Evolutionary conservation across 2,797 vertebrate genomes (phyloP), one percentile per base, ranked within the genome.

Genomic region (Anguilla anguilla): DNA sequence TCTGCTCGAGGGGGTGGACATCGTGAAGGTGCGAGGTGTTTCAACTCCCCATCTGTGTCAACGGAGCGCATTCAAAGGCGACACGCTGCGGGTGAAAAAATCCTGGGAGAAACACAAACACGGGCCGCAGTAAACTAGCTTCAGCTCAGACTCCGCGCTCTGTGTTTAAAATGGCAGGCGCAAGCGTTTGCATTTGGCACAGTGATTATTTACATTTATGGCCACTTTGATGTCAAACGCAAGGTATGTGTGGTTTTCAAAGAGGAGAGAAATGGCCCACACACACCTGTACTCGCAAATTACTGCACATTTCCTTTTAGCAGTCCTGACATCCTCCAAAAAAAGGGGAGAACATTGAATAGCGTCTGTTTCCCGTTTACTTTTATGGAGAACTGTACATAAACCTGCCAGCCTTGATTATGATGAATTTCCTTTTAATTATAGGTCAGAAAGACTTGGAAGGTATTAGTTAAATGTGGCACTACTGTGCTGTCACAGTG

Each of bases 41-140:
- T 88, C 57, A 53, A 53, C 81, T 81, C 51, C 39, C 85, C 85
- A 86, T 86, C 46, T 88, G 88, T 55, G 51, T 43, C 86, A 88
- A 86, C 57, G 83, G 31, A 84, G 35, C 1, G 85, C 72, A 84
- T 79, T 89, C 55, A 74, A 61, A 39, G 84, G 72, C 11, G 61
- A 10, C 46, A 55, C 31, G 74, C 46, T 74, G 64, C 43, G 57
- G 39, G 85, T 7, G 67, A 49, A 61, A 51, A 74, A 83, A 43
- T 31, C 39, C 39, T 7, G 53, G 17, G 39, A 22, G 17, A 64
- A 85, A 77, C 74, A 79, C 25, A 87, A 88, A 28, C n/a, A 59
- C 39, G 55, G 25, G 31, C 49, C 46, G 22, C 39, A 9, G 61
- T 46, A 81, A 87, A 87, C 61, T 84, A 67, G 46, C 39, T 69